phyloP scores from a whole-genome alignment of 2,888 invertebrate genomes.

The Caenorhabditis afra region DNA sequence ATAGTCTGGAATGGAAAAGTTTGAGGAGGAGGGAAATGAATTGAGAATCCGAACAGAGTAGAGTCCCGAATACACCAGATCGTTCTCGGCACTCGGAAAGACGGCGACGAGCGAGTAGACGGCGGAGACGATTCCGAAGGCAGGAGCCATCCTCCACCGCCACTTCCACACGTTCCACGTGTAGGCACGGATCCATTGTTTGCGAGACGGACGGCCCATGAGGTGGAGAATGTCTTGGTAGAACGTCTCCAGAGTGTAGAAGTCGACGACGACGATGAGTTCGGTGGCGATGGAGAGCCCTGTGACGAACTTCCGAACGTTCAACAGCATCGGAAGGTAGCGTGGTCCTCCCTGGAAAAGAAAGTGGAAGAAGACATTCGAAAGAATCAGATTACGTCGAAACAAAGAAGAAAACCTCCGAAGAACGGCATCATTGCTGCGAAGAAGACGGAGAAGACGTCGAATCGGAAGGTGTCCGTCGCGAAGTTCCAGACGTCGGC shows the following conservation, averaged over 20 bases:
- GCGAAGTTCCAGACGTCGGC: slow-evolving; percentile 3
- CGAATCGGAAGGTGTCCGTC: not conserved
- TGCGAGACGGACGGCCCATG: slow-evolving; percentile 4
- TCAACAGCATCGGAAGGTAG: slow-evolving; percentile 5
- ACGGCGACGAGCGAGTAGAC: not conserved
- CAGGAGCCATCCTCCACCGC: slow-evolving; percentile 38
- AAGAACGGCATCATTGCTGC: not conserved
- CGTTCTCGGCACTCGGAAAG: slow-evolving; percentile 16
- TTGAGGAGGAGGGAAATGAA: not conserved
- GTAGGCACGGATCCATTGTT: slow-evolving; percentile 6
- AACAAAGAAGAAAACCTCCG: slow-evolving; percentile 14
- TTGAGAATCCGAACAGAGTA: slow-evolving; percentile 5
- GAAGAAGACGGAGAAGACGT: slow-evolving; percentile 1
- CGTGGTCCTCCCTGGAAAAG: slow-evolving; percentile 7
- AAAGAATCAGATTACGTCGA: not conserved
- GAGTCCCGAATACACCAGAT: not conserved
- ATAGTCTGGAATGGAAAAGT: not conserved
- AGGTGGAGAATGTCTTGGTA: slow-evolving; percentile 18
- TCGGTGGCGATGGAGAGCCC: slow-evolving; percentile 8
- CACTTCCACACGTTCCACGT: slow-evolving; percentile 24
- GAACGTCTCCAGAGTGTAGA: slow-evolving; percentile 5
- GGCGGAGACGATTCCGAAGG: not conserved
- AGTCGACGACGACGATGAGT: slow-evolving; percentile 13
- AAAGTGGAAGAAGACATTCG: not conserved
- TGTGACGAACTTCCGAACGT: slow-evolving; percentile 1